Evolutionary conservation across 2,113 vertebrate genomes (phyloP), one percentile per base, ranked within the genome.

Genomic region (Elanus axillaris): DNA sequence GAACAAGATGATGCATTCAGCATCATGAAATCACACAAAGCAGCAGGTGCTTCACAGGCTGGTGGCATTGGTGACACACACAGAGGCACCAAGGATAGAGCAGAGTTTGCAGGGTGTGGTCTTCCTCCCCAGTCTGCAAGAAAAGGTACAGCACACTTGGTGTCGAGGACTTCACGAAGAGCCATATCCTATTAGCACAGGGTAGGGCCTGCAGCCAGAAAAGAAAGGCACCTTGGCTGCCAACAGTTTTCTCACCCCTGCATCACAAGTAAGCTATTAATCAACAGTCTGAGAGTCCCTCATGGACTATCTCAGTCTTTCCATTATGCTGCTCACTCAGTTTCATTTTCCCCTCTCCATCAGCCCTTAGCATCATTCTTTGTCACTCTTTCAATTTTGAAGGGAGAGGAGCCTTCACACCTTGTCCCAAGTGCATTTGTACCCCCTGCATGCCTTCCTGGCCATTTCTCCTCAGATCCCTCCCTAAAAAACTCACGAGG

Each of bases 291-390:
- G 73, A 38, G 47, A 64, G 19, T 11, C 15, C 32, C 50, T 21
- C 56, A 22, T 7, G 25, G 38, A 22, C 58, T 79, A 11, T 21
- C 22, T 36, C 68, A 56, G 15, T 8, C 40, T 69, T 80, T 56
- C 48, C 34, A 15, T 12, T 60, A 36, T 1, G 3, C 72, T 68
- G 59, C 79, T 79, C 34, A 12, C 47, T 43, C 0, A 0, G n/a
- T n/a, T 76, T 69, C 27, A 13, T 68, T 59, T 73, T 4, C 16
- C 4, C 16, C 21, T 84, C 32, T 27, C 42, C 38, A 53, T 40
- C 50, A 88, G 23, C 27, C 42, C 29, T 72, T 62, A 69, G 40
- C 55, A 48, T 27, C 27, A 52, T 18, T 22, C 12, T n/a, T 76
- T 50, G 47, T 29, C n/a, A 62, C 21, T 12, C 27, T 62, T 69